These are phyloP conservation scores for Phalangium opilio DNA, from an alignment of 2,888 invertebrate species.

Conservation along the genomic window DNA sequence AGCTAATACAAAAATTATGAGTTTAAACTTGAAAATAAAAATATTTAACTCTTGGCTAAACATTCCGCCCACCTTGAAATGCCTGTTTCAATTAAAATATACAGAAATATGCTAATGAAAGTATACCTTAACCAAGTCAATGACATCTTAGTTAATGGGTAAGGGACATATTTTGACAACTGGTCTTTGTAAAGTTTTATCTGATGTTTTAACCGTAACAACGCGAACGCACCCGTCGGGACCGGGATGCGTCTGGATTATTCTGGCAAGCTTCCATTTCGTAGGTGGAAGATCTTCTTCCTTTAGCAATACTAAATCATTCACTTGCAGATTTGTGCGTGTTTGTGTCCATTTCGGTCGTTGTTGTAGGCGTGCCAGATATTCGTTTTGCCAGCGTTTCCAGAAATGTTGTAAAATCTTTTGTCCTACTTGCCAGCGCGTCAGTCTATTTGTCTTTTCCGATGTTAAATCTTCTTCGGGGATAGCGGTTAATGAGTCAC, in stretches of 20 bases:
- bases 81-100: no score
- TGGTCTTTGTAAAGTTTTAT: neutral
- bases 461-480: slow-evolving; percentile 21
- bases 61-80: no score
- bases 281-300: slow-evolving; percentile 1
- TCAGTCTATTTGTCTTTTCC: slow-evolving; percentile 13
- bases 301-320: slow-evolving; percentile 6
- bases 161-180: neutral
- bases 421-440: slow-evolving; percentile 21
- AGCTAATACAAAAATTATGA: no score
- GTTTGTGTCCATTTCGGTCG: slow-evolving; percentile 6
- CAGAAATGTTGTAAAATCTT: slow-evolving; percentile 4
- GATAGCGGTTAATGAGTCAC: slow-evolving; percentile 16
- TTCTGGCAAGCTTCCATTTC: slow-evolving; percentile 2
- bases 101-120: no score
- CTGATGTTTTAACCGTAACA: neutral
- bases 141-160: neutral
- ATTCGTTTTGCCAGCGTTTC: slow-evolving; percentile 22
- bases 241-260: neutral
- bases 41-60: no score
- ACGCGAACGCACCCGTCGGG: slow-evolving; percentile 1
- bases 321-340: slow-evolving; percentile 15
- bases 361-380: slow-evolving; percentile 23
- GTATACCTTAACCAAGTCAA: no score
- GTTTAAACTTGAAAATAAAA: no score